Evolutionary conservation across 2,113 vertebrate genomes (phyloP).

Genomic region (Mastomys natalensis): DNA sequence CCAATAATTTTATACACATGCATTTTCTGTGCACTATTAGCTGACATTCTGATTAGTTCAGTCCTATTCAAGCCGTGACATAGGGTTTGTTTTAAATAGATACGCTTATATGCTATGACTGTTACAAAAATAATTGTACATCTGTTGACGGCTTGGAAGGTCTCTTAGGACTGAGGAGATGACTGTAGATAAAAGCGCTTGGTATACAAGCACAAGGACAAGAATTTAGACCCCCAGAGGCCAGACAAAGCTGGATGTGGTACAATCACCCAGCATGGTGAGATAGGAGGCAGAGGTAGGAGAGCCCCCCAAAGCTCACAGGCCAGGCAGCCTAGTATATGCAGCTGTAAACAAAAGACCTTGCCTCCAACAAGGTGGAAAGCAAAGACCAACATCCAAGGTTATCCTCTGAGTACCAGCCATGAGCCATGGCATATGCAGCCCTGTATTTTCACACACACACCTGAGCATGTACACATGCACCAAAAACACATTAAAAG

Average conservation of each 20-base stretch:
- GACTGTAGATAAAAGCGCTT: background rate
- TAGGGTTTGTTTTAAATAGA: slow-evolving; percentile 17
- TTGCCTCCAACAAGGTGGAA: background rate
- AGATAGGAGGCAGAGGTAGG: background rate
- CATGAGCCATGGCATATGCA: background rate
- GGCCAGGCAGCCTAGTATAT: background rate
- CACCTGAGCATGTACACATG: too few species aligned
- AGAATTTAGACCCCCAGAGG: background rate
- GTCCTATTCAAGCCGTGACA: background rate
- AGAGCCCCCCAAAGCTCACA: background rate
- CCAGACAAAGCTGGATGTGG: background rate
- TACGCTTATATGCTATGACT: slow-evolving; percentile 18
- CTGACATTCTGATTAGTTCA: slow-evolving; percentile 22
- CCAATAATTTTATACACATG: background rate
- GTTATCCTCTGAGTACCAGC: background rate
- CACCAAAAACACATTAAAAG: background rate
- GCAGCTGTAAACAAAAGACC: background rate
- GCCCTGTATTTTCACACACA: background rate
- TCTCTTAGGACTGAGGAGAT: background rate
- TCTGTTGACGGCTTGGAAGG: background rate
- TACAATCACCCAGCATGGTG: background rate
- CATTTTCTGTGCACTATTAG: background rate
- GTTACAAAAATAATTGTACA: background rate
- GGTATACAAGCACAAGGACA: background rate
- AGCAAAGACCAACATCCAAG: background rate